Evolutionary conservation across 2,797 vertebrate genomes (phyloP), one percentile per base, ranked within the genome.

Genomic region (Nyctibius grandis): DNA sequence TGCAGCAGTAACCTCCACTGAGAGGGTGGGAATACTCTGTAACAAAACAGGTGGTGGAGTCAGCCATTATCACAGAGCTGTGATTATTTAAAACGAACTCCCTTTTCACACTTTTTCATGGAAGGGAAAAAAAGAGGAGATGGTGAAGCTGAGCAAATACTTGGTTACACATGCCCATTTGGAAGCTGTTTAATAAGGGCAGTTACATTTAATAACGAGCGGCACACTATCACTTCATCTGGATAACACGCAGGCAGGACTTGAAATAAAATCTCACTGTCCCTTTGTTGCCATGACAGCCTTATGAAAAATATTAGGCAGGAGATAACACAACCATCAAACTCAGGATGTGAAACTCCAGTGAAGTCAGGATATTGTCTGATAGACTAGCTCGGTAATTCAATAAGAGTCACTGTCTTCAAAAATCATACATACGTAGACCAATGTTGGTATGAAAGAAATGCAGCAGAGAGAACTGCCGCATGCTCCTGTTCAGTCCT

Each of bases 231-330:
- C 50, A 40, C 22, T 90, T 89, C 17, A 50, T 50, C 45, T 51
- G 57, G 42, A 11, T 63, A 67, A 86, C 6, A 51, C 56, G 73
- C 21, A 59, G 44, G 20, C 44, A 65, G 34, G 76, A 65, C 65
- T 89, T 85, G 57, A 65, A 73, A 57, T 69, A 85, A 94, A 89
- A 96, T 63, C 25, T 84, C 5, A 0, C 67, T 61, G 31, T 79
- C 44, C 15, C 10, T 82, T 75, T 73, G 82, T 95, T 96, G 67
- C 82, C 61, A 86, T 96, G 88, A 90, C 85, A 96, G 65, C 44
- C 59, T 84, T 82, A 48, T 21, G 40, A 88, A 81, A 93, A 88
- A 73, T 65, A 56, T 36, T 33, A 44, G 54, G 54, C 18, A 78
- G 64, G 53, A 81, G 42, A 63, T 53, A 85, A 56, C 42, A 75